Evolutionary conservation across 2,113 vertebrate genomes (phyloP).

Genomic region (Nycticryphes semicollaris): DNA sequence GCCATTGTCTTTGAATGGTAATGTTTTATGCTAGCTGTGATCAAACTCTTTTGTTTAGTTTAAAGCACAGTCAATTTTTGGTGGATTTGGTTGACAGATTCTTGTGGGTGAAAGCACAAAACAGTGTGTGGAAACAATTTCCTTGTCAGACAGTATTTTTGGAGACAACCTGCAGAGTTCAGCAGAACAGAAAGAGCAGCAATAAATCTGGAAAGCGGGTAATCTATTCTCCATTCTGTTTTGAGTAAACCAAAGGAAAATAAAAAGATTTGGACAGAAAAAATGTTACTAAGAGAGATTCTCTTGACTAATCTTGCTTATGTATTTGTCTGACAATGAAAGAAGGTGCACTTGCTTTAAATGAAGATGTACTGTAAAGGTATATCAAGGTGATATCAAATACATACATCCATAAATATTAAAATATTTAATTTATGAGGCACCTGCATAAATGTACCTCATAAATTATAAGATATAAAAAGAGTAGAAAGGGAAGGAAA

Average conservation of each 20-base stretch:
- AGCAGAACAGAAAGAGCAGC: background rate
- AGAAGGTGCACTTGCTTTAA: background rate
- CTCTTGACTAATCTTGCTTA: background rate
- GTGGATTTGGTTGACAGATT: background rate
- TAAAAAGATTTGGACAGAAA: background rate
- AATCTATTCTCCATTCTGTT: background rate
- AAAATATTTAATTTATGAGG: background rate
- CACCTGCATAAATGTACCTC: background rate
- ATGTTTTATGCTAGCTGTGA: background rate
- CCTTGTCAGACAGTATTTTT: conserved; percentile 20
- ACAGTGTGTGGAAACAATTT: conserved; percentile 6
- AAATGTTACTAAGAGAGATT: background rate
- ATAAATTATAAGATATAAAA: background rate
- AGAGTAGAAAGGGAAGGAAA: background rate
- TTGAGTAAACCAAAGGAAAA: conserved; percentile 6
- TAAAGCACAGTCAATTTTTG: background rate
- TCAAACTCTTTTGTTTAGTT: background rate
- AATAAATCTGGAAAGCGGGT: background rate
- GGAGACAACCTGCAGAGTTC: conserved; percentile 3
- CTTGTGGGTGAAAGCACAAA: conserved; percentile 4
- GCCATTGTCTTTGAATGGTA: background rate
- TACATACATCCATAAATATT: background rate
- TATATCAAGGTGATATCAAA: background rate
- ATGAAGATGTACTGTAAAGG: background rate
- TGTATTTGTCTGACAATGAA: background rate